Evolutionary conservation across 1,140 invertebrate genomes (phyloP), one percentile per base, ranked within the genome.

Genomic region (Microplitis demolitor): DNA sequence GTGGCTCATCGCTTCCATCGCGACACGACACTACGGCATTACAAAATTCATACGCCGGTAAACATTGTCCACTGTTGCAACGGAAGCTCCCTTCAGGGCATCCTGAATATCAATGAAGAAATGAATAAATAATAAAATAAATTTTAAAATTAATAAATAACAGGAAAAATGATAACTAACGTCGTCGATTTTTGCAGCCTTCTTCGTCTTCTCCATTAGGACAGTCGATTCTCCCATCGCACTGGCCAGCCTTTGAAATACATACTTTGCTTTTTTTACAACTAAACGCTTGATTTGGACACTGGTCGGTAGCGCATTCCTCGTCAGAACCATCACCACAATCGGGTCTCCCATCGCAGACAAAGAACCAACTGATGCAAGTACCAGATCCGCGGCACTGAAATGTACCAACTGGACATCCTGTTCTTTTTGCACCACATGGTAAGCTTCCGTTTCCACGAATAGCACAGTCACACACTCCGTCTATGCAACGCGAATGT

Each of bases 311-410:
- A 39, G 80, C 83, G 80, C 93, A 95, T 79, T 91, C 92, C 83
- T 97, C 95, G 81, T 96, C 95, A 0, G 93, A 94, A 11, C 92
- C 92, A 82, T 97, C 96, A 3, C 89, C 85, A 82, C 96, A 97
- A 82, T 97, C 95, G 67, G 91, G 89, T 74, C 94, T 91, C n/a
- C 95, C 95, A 84, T 98, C 96, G 86, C 97, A 98, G 0, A 96
- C 93, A 87, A 97, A 98, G 85, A 94, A 95, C 90, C 93, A 94
- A 77, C 93, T 94, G 78, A 98, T 96, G 85, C 96, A 98, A 2
- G 90, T 88, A 0, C 95, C 95, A 69, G 93, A 92, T 71, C 91
- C 92, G 63, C 94, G 90, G 78, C 94, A 95, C 90, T 95, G 87
- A 85, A 97, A 97, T 1, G 95, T 97, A 53, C 94, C 93, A 4